Evolutionary conservation across 2,888 invertebrate species (phyloP), one percentile per base, ranked within the genome.

Genomic region (Drosophila basisetae): DNA sequence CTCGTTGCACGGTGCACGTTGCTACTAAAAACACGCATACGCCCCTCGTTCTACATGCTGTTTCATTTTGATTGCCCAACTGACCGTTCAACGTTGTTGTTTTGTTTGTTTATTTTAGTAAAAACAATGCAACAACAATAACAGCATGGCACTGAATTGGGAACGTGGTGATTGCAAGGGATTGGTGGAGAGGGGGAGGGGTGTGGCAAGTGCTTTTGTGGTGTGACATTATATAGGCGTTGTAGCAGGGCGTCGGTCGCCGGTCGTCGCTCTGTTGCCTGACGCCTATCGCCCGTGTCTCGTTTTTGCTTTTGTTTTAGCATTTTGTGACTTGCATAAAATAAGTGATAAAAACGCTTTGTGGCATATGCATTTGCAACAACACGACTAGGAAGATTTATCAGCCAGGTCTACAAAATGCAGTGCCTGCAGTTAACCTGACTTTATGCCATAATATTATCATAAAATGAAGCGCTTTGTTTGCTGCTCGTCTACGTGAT

Each of bases 101-200:
- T 56, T 39, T 67, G 73, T 72, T 78, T 80, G 83, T 65, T 82
- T 82, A 82, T 82, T 82, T 82, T 72, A 55, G 80, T 82, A 75
- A 80, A 77, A 72, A 78, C 71, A 67, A 66, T 63, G 61, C 69
- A 61, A 60, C 30, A 71, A 62, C 68, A 75, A 74, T 47, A 68
- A 16, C 54, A 70, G n/a, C 56, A 49, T 28, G 59, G 55, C 49
- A 55, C 22, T 30, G 28, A 31, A 11, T 47, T 25, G 25, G 16
- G 9, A 25, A 47, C 16, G 52, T 43, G 52, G 49, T 37, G 41
- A 39, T 18, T 49, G 41, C 10, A 0, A 2, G 2, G 5, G 11
- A 28, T 18, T 3, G 28, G 10, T 22, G 18, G 35, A 50, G 55
- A 30, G 43, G 4, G 4, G 4, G 4, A 4, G 35, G 22, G n/a